Evolutionary conservation across 1,140 invertebrate genomes (phyloP), one percentile per base, ranked within the genome.

Genomic region (Uloborus diversus): DNA sequence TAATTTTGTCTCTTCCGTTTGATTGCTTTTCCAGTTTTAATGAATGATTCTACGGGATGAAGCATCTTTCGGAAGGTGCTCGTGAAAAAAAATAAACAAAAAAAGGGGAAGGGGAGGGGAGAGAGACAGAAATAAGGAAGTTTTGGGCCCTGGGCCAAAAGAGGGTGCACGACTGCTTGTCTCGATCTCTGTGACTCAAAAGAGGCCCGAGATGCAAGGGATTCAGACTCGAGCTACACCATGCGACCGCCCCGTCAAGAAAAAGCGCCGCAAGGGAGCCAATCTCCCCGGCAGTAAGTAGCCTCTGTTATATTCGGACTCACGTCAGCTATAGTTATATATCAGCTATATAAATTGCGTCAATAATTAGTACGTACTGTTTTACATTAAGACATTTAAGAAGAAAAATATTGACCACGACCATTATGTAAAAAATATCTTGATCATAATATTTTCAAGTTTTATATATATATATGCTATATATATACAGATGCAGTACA

Each of bases 241-340:
- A 61, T 79, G 76, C 64, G 42, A 69, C 76, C 65, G 76, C 23
- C 76, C 76, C 56, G 76, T 68, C 27, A 79, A 79, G 35, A 79
- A 79, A 13, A 64, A 65, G 17, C 62, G 51, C 5, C 28, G 56
- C n/a, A 79, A 79, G 37, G 76, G 76, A 30, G 76, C 53, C 37
- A 68, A 53, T 23, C 35, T 25, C 33, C 25, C 51, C 53, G 61
- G n/a, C 11, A 49, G 42, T 66, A 20, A 66, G 37, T 66, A 66
- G 11, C n/a, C n/a, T n/a, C n/a, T n/a, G n/a, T n/a, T n/a, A n/a
- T n/a, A n/a, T n/a, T n/a, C n/a, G n/a, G n/a, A n/a, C n/a, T n/a
- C n/a, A n/a, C n/a, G n/a, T n/a, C n/a, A n/a, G n/a, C n/a, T n/a
- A n/a, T n/a, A n/a, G n/a, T n/a, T n/a, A n/a, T n/a, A n/a, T n/a